Conservation (phyloP, 2,888 invertebrate genomes). For the Seira musarum region DNA sequence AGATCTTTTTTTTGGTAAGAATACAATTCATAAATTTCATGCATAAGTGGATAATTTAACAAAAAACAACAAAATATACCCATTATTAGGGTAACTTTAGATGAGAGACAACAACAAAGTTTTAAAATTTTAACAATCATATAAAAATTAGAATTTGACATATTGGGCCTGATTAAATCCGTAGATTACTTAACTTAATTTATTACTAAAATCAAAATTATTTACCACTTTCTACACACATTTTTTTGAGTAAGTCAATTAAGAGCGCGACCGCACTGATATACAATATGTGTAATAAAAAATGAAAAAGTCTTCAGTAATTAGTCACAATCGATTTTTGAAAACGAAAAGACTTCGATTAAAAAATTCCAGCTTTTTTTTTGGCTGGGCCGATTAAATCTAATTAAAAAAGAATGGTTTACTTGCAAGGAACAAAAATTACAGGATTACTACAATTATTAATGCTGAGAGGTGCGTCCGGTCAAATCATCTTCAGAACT, state of each 20-base stretch:
- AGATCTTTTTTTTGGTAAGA: too few relatives aligned
- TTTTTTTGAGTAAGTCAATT: background rate
- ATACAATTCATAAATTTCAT: too few relatives aligned
- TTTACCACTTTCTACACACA: background rate
- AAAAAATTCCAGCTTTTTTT: background rate
- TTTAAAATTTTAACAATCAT: too few relatives aligned
- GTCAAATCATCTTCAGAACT: constrained; percentile 66
- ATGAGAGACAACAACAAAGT: too few relatives aligned
- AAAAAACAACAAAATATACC: too few relatives aligned
- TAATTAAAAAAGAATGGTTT: too few relatives aligned
- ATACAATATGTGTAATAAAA: background rate
- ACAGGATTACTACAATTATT: background rate
- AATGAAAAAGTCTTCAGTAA: background rate
- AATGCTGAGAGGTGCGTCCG: constrained; percentile 33
- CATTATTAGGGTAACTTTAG: too few relatives aligned
- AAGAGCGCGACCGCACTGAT: background rate
- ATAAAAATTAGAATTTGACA: too few relatives aligned
- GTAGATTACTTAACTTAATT: background rate
- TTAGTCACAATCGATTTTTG: background rate
- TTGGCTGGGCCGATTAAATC: background rate
- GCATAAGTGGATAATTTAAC: too few relatives aligned
- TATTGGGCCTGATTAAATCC: too few relatives aligned
- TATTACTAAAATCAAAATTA: background rate
- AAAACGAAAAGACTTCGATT: background rate
- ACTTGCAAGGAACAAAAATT: background rate